Percentiles rank a stretch among this genome's conserved stretches.
These are phyloP conservation scores for Hypocryptadius cinnamomeus DNA, from an alignment of 2,113 vertebrate genomes.

Conservation along the genomic window DNA sequence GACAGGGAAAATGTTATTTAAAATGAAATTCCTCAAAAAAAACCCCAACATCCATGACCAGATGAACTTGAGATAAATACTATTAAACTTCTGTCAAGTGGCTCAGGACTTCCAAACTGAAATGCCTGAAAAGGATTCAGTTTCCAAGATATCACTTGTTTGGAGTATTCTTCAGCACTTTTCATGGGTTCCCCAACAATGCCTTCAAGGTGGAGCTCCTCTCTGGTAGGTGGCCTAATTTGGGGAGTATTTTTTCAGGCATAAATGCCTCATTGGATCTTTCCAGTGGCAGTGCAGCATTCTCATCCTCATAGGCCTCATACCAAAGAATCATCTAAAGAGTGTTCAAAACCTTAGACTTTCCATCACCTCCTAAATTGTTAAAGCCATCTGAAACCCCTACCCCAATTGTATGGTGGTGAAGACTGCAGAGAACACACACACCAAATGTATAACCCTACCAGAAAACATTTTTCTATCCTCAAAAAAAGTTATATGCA, in stretches of 20 bases:
- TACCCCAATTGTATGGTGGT: background rate
- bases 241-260: background rate
- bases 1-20: background rate
- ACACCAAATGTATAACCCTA: background rate
- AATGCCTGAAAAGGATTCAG: background rate
- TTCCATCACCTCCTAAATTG: background rate
- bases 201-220: background rate
- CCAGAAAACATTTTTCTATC: background rate
- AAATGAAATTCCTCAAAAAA: background rate
- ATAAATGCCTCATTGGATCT: background rate
- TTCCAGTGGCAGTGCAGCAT: background rate
- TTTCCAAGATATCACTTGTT: background rate
- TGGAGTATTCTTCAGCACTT: background rate
- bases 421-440: background rate
- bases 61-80: background rate
- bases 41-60: fast-evolving
- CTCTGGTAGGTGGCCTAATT: background rate
- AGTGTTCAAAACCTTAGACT: background rate
- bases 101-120: background rate
- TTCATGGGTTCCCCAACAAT: background rate
- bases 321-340: background rate
- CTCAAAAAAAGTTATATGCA: background rate
- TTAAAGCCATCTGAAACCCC: background rate
- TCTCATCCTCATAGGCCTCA: background rate
- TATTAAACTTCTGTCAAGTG: background rate